phyloP scores from a whole-genome alignment of 2,888 invertebrate genomes.

The Iselma pallidipennis region DNA sequence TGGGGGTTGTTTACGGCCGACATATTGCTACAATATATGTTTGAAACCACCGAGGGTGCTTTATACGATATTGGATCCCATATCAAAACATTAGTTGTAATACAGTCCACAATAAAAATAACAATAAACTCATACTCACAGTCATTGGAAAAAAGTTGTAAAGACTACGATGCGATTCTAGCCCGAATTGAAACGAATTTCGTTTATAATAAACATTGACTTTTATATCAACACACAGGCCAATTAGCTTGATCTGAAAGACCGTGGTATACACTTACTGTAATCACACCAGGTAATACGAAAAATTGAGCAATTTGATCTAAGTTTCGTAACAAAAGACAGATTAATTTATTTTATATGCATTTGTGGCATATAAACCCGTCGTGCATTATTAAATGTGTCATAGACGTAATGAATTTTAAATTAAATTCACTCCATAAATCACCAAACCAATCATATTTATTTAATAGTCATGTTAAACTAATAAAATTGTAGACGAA shows the following conservation, averaged over 20 bases:
- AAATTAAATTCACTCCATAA: slow-evolving; percentile 20
- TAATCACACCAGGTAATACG: too few species aligned
- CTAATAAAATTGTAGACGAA: slow-evolving; percentile 13
- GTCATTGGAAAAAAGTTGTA: neutral
- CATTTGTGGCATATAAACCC: neutral
- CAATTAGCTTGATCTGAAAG: too few species aligned
- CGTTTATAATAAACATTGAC: too few species aligned
- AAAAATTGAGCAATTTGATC: neutral
- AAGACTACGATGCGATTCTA: neutral
- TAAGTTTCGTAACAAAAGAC: neutral
- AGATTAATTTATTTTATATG: neutral
- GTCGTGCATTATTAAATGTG: slow-evolving; percentile 14
- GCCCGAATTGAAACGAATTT: too few species aligned
- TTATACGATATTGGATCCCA: slow-evolving; percentile 46
- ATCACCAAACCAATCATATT: slow-evolving; percentile 20
- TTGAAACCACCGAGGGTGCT: slow-evolving; percentile 38
- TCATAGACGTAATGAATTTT: slow-evolving; percentile 21
- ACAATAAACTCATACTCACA: slow-evolving; percentile 2
- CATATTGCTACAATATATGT: slow-evolving; percentile 41
- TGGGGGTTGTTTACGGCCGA: slow-evolving; percentile 45
- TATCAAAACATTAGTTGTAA: slow-evolving; percentile 42
- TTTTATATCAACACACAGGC: too few species aligned
- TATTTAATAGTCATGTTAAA: slow-evolving; percentile 22
- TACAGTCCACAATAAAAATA: slow-evolving; percentile 18
- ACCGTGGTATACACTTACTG: too few species aligned